Conservation (phyloP, 2,113 vertebrate species). For the Mastomys coucha region DNA sequence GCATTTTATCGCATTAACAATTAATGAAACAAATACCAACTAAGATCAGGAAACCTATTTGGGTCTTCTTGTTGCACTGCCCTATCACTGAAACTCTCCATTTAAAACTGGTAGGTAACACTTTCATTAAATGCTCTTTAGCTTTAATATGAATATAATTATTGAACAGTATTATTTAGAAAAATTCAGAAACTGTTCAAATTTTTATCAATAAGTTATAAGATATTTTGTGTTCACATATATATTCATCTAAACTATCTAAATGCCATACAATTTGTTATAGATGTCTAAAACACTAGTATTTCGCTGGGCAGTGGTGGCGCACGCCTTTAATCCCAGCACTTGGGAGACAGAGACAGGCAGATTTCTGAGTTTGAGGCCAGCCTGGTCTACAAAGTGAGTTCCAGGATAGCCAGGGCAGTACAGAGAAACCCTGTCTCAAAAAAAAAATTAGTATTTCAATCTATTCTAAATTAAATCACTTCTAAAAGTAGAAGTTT, state of each 20-base stretch:
- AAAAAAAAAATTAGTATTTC: too few relatives aligned
- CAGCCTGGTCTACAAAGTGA: too few relatives aligned
- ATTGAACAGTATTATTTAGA: background rate
- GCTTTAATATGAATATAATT: background rate
- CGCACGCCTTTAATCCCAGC: too few relatives aligned
- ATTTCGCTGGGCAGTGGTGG: background rate
- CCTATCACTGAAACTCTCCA: background rate
- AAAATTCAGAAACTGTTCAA: background rate
- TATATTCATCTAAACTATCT: background rate
- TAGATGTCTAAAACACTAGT: background rate
- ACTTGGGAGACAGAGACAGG: too few relatives aligned
- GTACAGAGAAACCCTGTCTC: too few relatives aligned
- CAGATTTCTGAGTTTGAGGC: too few relatives aligned
- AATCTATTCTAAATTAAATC: background rate
- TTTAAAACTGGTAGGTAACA: background rate
- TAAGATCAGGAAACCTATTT: background rate
- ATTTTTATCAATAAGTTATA: background rate
- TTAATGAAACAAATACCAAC: background rate
- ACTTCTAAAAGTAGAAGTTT: background rate
- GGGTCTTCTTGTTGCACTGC: background rate
- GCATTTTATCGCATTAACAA: background rate
- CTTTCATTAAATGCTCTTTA: background rate
- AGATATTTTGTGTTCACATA: background rate
- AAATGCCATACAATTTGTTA: background rate
- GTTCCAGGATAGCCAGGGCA: too few relatives aligned